phyloP scores from a whole-genome alignment of 2,113 vertebrate genomes.

The Muntiacus reevesi region DNA sequence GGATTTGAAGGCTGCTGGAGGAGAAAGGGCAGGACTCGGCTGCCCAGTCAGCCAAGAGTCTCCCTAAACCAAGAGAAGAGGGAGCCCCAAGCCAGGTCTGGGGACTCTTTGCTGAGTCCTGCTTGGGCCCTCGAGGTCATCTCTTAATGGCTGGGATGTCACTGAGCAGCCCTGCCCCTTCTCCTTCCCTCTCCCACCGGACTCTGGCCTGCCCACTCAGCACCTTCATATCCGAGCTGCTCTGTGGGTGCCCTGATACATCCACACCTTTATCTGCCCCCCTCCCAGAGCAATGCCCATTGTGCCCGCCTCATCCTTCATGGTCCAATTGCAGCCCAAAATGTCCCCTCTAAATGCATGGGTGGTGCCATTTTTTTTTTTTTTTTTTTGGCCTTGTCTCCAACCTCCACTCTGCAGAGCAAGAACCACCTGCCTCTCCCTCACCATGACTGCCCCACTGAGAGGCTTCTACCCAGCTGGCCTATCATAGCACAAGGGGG shows the following conservation, averaged over 20 bases:
- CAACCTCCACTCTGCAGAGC: not conserved
- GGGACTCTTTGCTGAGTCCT: not conserved
- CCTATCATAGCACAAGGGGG: not conserved
- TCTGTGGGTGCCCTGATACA: not conserved
- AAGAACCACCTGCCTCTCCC: not conserved
- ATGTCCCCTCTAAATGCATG: not conserved
- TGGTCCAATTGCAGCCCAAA: not conserved
- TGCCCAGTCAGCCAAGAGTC: not conserved
- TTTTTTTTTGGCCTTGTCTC: not conserved
- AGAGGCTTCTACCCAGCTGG: not conserved
- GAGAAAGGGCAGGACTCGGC: not conserved
- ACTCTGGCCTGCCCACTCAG: fast-evolving
- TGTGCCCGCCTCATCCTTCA: not conserved
- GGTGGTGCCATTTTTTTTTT: not conserved
- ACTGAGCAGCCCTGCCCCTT: not conserved
- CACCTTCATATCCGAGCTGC: not conserved
- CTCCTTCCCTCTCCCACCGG: not conserved
- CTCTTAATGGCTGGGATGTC: fast-evolving
- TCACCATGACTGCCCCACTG: not conserved
- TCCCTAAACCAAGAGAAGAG: not conserved
- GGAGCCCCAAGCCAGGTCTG: not conserved
- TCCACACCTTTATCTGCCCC: not conserved
- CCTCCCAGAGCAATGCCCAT: not conserved
- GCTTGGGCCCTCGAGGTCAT: not conserved
- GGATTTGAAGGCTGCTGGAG: not conserved